Percentiles rank a stretch among this genome's conserved stretches.
Conservation (phyloP, 2,888 invertebrate genomes). For the Melangyna quadrimaculata region DNA sequence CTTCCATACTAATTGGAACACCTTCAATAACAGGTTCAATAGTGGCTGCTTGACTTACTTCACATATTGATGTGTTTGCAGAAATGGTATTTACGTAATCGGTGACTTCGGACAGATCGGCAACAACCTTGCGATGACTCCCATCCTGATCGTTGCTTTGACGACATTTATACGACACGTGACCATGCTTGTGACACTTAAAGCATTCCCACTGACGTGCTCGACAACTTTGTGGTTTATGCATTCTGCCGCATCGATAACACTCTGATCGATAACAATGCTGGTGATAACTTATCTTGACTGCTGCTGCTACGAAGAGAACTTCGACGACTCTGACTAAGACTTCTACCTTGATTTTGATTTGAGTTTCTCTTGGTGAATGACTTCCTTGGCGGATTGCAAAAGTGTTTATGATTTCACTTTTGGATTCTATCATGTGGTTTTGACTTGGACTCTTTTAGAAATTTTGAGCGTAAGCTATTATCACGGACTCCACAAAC, state of each 20-base stretch:
- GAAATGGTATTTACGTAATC: conserved; percentile 5
- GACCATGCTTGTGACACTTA: background rate
- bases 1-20: conserved; percentile 45
- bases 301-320: background rate
- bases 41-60: conserved; percentile 19
- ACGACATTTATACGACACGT: conserved; percentile 37
- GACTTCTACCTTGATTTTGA: background rate
- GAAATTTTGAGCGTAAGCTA: background rate
- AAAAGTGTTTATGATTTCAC: conserved; percentile 12
- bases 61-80: background rate
- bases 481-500: background rate
- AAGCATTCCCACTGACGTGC: conserved; percentile 20
- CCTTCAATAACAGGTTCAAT: conserved; percentile 20
- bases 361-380: background rate
- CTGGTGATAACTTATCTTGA: background rate
- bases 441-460: background rate
- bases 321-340: background rate
- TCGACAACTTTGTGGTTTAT: conserved; percentile 28
- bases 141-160: background rate
- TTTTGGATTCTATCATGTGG: background rate
- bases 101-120: conserved; percentile 7
- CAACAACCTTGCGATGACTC: background rate
- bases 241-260: conserved; percentile 15
- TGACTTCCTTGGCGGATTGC: background rate
- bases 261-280: conserved; percentile 17